phyloP scores from a whole-genome alignment of 2,113 vertebrate genomes.

The Pyrgilauda ruficollis region DNA sequence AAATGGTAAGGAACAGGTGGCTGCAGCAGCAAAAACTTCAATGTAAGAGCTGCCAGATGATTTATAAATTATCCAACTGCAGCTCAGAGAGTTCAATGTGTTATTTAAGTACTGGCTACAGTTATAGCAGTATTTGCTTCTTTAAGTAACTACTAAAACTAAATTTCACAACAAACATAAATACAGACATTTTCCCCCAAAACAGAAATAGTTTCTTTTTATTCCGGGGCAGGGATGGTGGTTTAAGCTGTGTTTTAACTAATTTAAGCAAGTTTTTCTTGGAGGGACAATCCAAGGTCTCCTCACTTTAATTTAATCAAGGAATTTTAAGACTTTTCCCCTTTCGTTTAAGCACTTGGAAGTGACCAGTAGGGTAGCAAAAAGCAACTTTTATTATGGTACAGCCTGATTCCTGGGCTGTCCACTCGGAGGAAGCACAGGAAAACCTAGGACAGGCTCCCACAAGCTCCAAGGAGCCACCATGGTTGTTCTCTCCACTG shows the following conservation, averaged over 20 bases:
- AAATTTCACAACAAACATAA: background rate
- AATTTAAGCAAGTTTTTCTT: background rate
- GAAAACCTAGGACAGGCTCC: background rate
- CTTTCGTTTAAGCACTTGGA: background rate
- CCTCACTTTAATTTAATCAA: background rate
- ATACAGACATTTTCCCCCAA: background rate
- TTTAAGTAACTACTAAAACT: background rate
- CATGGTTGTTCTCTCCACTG: fast-evolving
- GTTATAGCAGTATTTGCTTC: background rate
- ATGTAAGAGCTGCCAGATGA: background rate
- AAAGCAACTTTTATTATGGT: background rate
- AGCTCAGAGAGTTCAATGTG: fast-evolving
- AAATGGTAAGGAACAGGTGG: background rate
- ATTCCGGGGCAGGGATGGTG: fast-evolving
- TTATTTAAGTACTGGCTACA: background rate
- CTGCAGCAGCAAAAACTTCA: background rate
- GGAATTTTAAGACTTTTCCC: background rate
- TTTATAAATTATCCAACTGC: background rate
- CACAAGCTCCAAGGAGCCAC: background rate
- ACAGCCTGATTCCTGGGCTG: background rate
- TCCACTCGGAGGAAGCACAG: background rate
- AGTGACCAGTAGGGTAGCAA: fast-evolving
- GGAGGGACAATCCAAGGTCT: fast-evolving
- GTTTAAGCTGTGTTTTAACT: background rate
- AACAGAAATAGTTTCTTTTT: background rate